Base-by-base conservation (phyloP, 2,113 vertebrate species). In the Laticauda colubrina region DNA sequence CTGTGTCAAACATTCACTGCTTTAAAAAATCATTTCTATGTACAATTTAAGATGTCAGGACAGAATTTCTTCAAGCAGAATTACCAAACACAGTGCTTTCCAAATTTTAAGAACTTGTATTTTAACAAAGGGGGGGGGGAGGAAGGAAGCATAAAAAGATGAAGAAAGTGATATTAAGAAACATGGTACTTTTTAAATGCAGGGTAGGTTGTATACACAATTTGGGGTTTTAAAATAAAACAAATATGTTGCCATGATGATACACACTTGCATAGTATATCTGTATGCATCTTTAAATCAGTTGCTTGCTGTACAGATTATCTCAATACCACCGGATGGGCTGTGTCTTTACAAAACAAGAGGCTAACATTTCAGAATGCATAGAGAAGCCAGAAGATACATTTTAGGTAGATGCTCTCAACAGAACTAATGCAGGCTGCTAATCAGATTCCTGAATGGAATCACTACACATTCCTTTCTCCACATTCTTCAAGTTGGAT, bases 391-490 rank as follows among this genome's bases (percentile, higher is more conserved):
- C 95, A 97, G 97, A 98, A 90, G 81, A 98, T 98, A 98, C 98
- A 98, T 98, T 96, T 97, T 95, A 93, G 95, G 95, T 94, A 96
- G 96, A 97, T 98, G 98, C 98, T 98, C 97, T 98, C 98, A 98
- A 98, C 97, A 98, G 98, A 98, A 98, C 97, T 96, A 98, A 98
- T 97, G 97, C 98, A 98, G 97, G 98, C 97, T 96, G 97, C 97
- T 97, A 97, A 96, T 97, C 95, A 98, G 98, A 99, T 99, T 98
- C 99, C 98, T 97, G 96, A 98, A 98, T 94, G 98, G 98, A 99
- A 99, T 99, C 98, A 98, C 98, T 97, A 97, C 96, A 98, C 57
- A 98, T 97, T 98, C 98, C 98, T 98, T 98, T 98, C 98, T 98
- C 98, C 96, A 97, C 98, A 97, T 98, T 98, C 98, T 97, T 97